Base-by-base conservation (phyloP, 1,140 invertebrate species). In the Rhagoletis pomonella region DNA sequence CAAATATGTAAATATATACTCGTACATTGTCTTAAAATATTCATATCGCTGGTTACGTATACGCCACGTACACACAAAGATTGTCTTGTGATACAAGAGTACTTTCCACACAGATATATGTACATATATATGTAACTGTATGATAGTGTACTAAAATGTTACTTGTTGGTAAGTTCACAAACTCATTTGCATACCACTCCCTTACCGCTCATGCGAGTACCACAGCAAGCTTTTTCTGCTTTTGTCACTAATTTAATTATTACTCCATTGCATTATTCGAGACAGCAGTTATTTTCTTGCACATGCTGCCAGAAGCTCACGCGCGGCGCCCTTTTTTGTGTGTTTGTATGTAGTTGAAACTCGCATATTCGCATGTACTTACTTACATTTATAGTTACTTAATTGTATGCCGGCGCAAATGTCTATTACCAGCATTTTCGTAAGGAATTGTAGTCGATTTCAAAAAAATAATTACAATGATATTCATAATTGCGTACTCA, bases 41-140 rank as follows among this genome's bases (percentile, higher is more conserved):
- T 81, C 67, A 73, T 73, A 73, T 14, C 39, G 39, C 17, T 81
- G 50, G 19, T 81, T 81, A 55, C 73, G 73, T 81, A 81, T 81
- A 81, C 73, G 73, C 73, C 47, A 55, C 3, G 69, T 77, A n/a
- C 14, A 39, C 69, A 50, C 14, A 50, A 77, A 19, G 47, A 3
- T 3, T 19, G 29, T 29, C 3, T 10, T 55, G 10, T 6, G 1
- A n/a, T 73, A 6, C 14, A 39, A 12, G 42, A 14, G 17, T 73
- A 47, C 42, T 73, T n/a, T 14, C 67, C 5, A 73, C 19, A 73
- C 67, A 47, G 44, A 47, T 42, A 44, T 12, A 29, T 29, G 29
- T 29, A 29, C 29, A 29, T 29, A 29, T 14, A 14, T 73, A 44
- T 14, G 67, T 73, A 44, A 73, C 12, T 73, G 14, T 73, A 44